These are phyloP conservation scores for Portunus trituberculatus DNA, from an alignment of 1,140 invertebrate species.

Conservation along the genomic window DNA sequence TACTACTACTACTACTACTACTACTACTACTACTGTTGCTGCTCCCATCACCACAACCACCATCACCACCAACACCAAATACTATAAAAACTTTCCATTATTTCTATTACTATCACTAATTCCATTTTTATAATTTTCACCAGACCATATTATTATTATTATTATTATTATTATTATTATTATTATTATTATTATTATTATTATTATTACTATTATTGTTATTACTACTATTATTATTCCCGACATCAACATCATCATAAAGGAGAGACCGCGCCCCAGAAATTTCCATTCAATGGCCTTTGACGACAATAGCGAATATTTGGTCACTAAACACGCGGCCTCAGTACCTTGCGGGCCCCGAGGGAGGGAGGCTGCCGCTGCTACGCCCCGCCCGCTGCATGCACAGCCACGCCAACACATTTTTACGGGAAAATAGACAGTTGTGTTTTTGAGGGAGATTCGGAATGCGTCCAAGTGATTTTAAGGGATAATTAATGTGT, in stretches of 20 bases:
- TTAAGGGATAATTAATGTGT: no score
- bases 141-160: no score
- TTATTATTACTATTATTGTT: not conserved
- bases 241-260: not conserved
- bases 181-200: not conserved
- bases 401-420: not conserved
- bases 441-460: no score
- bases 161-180: not conserved
- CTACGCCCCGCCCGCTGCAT: not conserved
- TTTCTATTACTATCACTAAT: not conserved
- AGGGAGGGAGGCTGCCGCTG: not conserved
- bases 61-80: no score
- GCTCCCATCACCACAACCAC: not conserved
- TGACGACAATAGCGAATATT: conserved; percentile 64
- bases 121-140: not conserved
- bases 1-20: conserved; percentile 8
- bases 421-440: no score
- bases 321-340: conserved; percentile 56
- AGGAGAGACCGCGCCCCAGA: conserved; percentile 41
- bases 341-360: conserved; percentile 27
- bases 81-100: no score
- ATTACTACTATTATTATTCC: conserved; percentile 14
- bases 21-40: not conserved
- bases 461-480: no score
- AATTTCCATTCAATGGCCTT: conserved; percentile 57